These are phyloP conservation scores for Sphenopsis melanotis DNA, from an alignment of 2,797 vertebrate species.

Conservation along the genomic window DNA sequence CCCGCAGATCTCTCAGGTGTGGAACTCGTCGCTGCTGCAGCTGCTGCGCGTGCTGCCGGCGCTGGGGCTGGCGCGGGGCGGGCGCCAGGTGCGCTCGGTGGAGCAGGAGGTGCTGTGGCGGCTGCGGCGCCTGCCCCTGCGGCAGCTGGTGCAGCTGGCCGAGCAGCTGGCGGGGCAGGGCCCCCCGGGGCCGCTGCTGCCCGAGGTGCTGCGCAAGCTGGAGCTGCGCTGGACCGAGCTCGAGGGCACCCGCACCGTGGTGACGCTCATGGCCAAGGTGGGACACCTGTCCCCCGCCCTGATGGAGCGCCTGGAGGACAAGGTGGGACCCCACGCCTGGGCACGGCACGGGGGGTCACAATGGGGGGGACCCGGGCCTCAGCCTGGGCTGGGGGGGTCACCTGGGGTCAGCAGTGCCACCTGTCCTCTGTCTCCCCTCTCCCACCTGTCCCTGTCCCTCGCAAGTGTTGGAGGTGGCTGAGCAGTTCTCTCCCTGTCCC, in stretches of 20 bases:
- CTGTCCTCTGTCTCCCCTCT: too few species aligned
- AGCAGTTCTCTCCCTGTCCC: neutral
- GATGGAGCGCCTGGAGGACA: slow-evolving; percentile 89
- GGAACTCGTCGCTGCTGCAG: neutral
- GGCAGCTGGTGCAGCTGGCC: slow-evolving; percentile 75
- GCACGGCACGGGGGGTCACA: fast-evolving
- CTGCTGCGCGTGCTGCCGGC: neutral
- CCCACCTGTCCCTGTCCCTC: too few species aligned
- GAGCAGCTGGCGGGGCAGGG: slow-evolving; percentile 43
- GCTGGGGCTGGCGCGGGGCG: neutral
- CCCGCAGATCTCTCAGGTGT: neutral
- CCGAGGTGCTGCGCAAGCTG: slow-evolving; percentile 52
- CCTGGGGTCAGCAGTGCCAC: too few species aligned
- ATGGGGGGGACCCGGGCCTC: neutral
- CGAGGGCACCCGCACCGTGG: slow-evolving; percentile 70
- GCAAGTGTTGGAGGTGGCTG: too few species aligned
- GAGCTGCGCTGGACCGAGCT: slow-evolving; percentile 93
- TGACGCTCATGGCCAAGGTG: slow-evolving; percentile 73
- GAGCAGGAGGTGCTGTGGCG: slow-evolving; percentile 90
- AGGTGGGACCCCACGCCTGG: slow-evolving; percentile 71
- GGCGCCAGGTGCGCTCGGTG: slow-evolving; percentile 69
- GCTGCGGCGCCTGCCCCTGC: slow-evolving; percentile 78
- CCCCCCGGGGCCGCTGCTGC: neutral
- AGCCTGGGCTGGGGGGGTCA: neutral
- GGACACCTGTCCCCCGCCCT: slow-evolving; percentile 71